Conservation (phyloP, 1,140 invertebrate genomes). For the Octopus sinensis region DNA sequence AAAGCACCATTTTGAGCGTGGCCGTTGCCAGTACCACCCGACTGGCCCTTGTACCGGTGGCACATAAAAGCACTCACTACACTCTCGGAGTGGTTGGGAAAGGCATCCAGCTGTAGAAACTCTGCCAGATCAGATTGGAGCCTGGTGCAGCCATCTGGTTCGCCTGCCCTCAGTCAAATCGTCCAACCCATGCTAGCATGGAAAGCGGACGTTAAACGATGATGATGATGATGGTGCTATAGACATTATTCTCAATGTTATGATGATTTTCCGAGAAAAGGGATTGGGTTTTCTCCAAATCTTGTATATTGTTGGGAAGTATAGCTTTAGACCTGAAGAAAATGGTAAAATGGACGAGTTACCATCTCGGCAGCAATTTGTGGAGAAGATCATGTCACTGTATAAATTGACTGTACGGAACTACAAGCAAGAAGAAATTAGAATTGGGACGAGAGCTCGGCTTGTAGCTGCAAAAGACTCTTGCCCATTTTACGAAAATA, state of each 20-base stretch:
- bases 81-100: too few relatives aligned
- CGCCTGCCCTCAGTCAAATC: too few relatives aligned
- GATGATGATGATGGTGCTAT: too few relatives aligned
- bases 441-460: slow-evolving; percentile 31
- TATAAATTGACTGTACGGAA: slow-evolving; percentile 45
- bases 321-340: slow-evolving; percentile 37
- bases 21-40: too few relatives aligned
- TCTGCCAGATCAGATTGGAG: too few relatives aligned
- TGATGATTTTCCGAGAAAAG: slow-evolving; percentile 52
- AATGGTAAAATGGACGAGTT: slow-evolving; percentile 28
- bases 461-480: slow-evolving; percentile 34
- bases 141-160: too few relatives aligned
- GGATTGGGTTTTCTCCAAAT: slow-evolving; percentile 46
- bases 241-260: slow-evolving; percentile 40
- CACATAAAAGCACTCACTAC: too few relatives aligned
- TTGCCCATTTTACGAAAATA: slow-evolving; percentile 31
- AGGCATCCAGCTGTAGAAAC: too few relatives aligned
- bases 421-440: slow-evolving; percentile 40
- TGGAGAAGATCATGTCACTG: slow-evolving; percentile 43
- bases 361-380: slow-evolving; percentile 26
- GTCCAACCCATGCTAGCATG: too few relatives aligned
- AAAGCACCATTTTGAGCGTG: too few relatives aligned
- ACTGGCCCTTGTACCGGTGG: too few relatives aligned
- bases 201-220: too few relatives aligned
- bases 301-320: slow-evolving; percentile 49